phyloP scores from a whole-genome alignment of 2,797 vertebrate genomes.

The Hoplostethus mediterraneus region DNA sequence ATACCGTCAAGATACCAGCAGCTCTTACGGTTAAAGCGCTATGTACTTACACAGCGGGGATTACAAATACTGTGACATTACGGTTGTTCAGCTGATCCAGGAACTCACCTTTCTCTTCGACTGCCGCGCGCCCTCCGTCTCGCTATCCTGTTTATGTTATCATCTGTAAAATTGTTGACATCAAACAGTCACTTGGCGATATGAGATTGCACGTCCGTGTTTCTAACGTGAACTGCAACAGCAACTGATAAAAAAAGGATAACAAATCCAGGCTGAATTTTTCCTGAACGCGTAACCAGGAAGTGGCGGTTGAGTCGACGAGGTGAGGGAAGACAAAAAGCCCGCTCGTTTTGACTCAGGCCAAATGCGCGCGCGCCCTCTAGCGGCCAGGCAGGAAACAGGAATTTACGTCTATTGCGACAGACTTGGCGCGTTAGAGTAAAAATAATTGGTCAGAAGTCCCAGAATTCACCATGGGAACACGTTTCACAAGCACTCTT shows the following conservation, averaged over 20 bases:
- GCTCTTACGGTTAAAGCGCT: not conserved
- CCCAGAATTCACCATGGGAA: too few species aligned
- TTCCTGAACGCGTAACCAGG: constrained; percentile 77
- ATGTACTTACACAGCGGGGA: too few species aligned
- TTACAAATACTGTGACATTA: too few species aligned
- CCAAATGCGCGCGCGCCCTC: constrained; percentile 47
- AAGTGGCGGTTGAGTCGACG: constrained; percentile 68
- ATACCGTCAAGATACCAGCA: fast-evolving
- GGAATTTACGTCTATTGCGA: not conserved
- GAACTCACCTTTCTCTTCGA: constrained; percentile 48
- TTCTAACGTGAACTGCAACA: too few species aligned
- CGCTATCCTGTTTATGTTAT: constrained; percentile 50
- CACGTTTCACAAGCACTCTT: not conserved
- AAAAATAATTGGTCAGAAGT: too few species aligned
- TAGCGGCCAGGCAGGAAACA: constrained; percentile 42
- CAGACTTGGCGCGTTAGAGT: too few species aligned
- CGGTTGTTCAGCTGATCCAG: too few species aligned
- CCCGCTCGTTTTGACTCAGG: not conserved
- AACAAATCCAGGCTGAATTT: constrained; percentile 37
- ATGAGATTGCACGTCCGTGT: fast-evolving
- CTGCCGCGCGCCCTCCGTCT: constrained; percentile 29
- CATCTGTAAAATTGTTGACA: constrained; percentile 37
- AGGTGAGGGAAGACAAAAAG: constrained; percentile 47
- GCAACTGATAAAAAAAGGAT: constrained; percentile 9
- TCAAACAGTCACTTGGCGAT: not conserved